Evolutionary conservation across 2,113 vertebrate genomes (phyloP).

Genomic region (Tychaedon coryphoeus): DNA sequence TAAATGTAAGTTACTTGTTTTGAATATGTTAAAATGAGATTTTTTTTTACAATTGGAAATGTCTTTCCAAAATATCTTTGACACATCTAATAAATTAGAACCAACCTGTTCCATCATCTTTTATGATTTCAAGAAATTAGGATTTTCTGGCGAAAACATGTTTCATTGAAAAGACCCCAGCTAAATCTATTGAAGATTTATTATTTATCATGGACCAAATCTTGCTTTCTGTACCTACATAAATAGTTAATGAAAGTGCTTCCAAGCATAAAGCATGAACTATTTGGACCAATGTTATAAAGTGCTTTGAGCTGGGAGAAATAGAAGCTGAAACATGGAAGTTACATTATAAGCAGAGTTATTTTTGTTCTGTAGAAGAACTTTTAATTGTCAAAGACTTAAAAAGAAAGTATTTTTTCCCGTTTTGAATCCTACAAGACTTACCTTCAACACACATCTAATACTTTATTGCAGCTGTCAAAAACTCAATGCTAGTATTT

Average conservation of each 20-base stretch:
- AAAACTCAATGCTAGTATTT: constrained; percentile 76
- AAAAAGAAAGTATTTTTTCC: constrained; percentile 58
- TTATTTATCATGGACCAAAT: constrained; percentile 64
- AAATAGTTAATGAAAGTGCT: constrained; percentile 67
- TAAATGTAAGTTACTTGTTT: not conserved
- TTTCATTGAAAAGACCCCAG: constrained; percentile 27
- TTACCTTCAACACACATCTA: constrained; percentile 63
- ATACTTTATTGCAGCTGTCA: constrained; percentile 87
- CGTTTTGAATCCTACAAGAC: constrained; percentile 32
- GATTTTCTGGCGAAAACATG: constrained; percentile 2
- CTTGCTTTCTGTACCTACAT: constrained; percentile 60
- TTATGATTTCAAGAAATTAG: not conserved
- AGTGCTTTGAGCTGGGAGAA: constrained; percentile 62
- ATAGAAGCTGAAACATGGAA: constrained; percentile 46
- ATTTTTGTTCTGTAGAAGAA: constrained; percentile 43
- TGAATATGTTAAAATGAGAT: not conserved
- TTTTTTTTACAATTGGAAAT: not conserved
- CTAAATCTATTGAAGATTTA: constrained; percentile 53
- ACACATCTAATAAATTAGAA: not conserved
- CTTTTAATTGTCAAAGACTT: constrained; percentile 60
- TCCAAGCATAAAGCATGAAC: constrained; percentile 61
- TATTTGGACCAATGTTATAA: constrained; percentile 46
- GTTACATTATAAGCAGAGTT: constrained; percentile 53
- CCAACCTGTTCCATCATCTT: not conserved
- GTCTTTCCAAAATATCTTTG: not conserved